Evolutionary conservation across 2,888 invertebrate species (phyloP).

Genomic region (Pinctada fucata): DNA sequence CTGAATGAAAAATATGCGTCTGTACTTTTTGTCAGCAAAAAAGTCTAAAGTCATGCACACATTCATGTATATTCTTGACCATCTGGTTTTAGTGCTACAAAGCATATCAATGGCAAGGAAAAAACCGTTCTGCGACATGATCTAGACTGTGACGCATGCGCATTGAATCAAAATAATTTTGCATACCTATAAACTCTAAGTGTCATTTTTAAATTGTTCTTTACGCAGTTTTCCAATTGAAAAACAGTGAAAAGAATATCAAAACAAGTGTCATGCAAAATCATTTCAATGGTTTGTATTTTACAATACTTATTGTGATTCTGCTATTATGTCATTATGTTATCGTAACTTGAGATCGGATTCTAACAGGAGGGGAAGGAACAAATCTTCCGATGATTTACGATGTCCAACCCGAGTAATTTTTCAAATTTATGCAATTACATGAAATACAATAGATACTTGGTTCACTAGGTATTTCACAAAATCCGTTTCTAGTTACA

Average conservation of each 20-base stretch:
- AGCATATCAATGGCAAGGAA: too few species aligned
- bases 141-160: too few species aligned
- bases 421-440: not conserved
- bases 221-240: not conserved
- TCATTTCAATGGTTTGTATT: not conserved
- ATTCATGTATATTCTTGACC: too few species aligned
- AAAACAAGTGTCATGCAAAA: not conserved
- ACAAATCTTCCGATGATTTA: not conserved
- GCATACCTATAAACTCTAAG: too few species aligned
- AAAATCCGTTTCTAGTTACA: conserved; percentile 24
- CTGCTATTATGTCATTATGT: not conserved
- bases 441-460: not conserved
- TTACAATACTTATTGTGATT: not conserved
- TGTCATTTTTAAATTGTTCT: too few species aligned
- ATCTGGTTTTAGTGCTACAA: too few species aligned
- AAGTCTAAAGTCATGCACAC: too few species aligned
- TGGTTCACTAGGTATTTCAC: not conserved
- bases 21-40: too few species aligned
- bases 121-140: too few species aligned
- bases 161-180: too few species aligned
- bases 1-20: too few species aligned
- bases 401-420: not conserved
- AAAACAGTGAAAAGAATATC: not conserved
- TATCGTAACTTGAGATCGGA: not conserved
- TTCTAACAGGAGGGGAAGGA: not conserved